phyloP scores from a whole-genome alignment of 2,797 vertebrate species.

The Eulemur coronatus region DNA sequence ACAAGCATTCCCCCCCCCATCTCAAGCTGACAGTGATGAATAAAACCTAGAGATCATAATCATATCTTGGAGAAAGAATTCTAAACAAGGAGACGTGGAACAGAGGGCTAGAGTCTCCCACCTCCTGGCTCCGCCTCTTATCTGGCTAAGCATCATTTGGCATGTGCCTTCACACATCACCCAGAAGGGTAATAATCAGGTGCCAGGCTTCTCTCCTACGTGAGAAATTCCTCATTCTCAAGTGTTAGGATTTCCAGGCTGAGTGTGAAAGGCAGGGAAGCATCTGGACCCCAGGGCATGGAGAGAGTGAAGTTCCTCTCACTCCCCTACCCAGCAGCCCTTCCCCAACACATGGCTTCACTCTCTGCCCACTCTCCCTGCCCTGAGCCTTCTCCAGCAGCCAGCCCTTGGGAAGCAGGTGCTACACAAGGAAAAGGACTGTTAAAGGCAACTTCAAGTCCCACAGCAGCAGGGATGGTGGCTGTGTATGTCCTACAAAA shows the following conservation, averaged over 20 bases:
- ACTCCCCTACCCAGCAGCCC: neutral
- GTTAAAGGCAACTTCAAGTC: neutral
- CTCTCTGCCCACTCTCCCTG: neutral
- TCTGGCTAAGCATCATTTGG: conserved; percentile 2
- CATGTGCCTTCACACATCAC: neutral
- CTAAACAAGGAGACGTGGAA: conserved; percentile 5
- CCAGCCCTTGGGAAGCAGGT: neutral
- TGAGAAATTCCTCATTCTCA: conserved; percentile 46
- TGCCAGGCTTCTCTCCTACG: conserved; percentile 19
- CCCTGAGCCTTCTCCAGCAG: neutral
- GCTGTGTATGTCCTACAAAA: neutral
- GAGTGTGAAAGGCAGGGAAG: conserved; percentile 64
- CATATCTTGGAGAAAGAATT: conserved; percentile 51
- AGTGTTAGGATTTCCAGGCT: conserved; percentile 61
- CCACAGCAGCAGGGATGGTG: neutral
- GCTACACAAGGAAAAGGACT: neutral
- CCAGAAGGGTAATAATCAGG: neutral
- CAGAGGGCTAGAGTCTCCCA: neutral
- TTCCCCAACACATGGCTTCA: neutral
- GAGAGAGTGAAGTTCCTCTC: neutral
- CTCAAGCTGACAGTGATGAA: neutral
- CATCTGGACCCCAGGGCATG: conserved; percentile 35
- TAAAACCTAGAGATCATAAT: neutral
- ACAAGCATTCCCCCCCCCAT: neutral
- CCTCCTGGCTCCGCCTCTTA: neutral